A percentile compares a stretch with the other conserved stretches of the same genome.
phyloP scores from a whole-genome alignment of 2,797 vertebrate species.

The Galagoides demidoff region DNA sequence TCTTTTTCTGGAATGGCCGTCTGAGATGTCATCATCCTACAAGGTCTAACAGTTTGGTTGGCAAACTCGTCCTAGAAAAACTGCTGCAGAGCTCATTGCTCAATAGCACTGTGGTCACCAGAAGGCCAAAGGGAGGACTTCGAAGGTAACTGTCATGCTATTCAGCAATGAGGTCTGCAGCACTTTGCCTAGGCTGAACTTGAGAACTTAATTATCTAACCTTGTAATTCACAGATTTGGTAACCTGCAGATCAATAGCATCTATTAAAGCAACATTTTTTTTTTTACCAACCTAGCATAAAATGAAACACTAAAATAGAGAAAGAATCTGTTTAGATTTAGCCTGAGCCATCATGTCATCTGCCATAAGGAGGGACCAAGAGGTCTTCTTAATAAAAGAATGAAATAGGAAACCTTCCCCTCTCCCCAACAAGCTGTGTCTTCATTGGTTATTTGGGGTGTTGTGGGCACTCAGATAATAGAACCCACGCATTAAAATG shows the following conservation, averaged over 20 bases:
- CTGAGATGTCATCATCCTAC: too few species aligned
- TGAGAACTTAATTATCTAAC: too few species aligned
- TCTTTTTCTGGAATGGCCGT: too few species aligned
- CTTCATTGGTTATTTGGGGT: not conserved
- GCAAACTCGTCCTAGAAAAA: too few species aligned
- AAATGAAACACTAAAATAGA: constrained; percentile 7
- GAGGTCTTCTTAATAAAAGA: not conserved
- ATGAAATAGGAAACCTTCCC: not conserved
- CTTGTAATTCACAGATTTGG: not conserved
- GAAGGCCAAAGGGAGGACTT: too few species aligned
- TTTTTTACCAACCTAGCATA: not conserved
- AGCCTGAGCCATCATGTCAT: not conserved
- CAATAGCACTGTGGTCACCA: too few species aligned
- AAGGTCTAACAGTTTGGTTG: too few species aligned
- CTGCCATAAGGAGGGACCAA: not conserved
- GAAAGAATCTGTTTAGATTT: not conserved
- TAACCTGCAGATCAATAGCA: not conserved
- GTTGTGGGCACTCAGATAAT: not conserved
- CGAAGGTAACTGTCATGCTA: too few species aligned
- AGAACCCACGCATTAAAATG: not conserved
- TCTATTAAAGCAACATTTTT: constrained; percentile 22
- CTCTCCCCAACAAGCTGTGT: not conserved
- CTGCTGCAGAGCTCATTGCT: too few species aligned
- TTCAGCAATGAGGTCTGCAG: too few species aligned
- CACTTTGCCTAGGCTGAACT: too few species aligned